Evolutionary conservation across 2,797 vertebrate genomes (phyloP), one percentile per base, ranked within the genome.

Genomic region (Clarias fuscus): DNA sequence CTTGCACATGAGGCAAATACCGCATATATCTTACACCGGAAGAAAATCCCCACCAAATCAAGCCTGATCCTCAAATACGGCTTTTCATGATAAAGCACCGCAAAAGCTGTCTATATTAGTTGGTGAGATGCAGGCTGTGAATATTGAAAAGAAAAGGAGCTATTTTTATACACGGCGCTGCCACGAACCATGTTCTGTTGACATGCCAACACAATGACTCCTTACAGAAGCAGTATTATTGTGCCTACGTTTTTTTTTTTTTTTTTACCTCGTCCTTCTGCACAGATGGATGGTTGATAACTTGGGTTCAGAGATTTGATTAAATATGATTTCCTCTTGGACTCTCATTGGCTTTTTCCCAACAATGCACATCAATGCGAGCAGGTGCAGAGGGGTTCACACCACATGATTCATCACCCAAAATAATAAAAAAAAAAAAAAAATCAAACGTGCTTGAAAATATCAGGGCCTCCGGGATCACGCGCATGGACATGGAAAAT

Each of bases 371-470:
- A 24, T 79, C 77, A 61, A 30, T 24, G 58, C 30, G 62, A 79
- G 30, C 62, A 40, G 30, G 17, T 77, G 27, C 18, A 78, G 10
- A 37, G 56, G 18, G 18, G 22, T 40, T 62, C 22, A 40, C 20
- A 62, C 33, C 40, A 62, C 77, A 64, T 14, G 33, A 59, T 77
- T 77, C 8, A 59, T 59, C 56, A 58, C 30, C 18, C 59, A 48
- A 56, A 22, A 11, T 2, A 70, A 20, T 37, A 37, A 37, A 33
- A 33, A 33, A 33, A 71, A 71, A 13, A 30, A 56, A 53, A 78
- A 33, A 78, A 77, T 27, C 43, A 75, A 30, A 77, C 17, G 62
- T 79, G 22, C 22, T 62, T 79, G 22, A 62, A 79, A 79, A 43
- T 61, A 61, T 62, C 10, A 22, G 11, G 61, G 58, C 58, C 13